Conservation (phyloP, 2,888 invertebrate genomes). For the Melanostoma mellinum region DNA sequence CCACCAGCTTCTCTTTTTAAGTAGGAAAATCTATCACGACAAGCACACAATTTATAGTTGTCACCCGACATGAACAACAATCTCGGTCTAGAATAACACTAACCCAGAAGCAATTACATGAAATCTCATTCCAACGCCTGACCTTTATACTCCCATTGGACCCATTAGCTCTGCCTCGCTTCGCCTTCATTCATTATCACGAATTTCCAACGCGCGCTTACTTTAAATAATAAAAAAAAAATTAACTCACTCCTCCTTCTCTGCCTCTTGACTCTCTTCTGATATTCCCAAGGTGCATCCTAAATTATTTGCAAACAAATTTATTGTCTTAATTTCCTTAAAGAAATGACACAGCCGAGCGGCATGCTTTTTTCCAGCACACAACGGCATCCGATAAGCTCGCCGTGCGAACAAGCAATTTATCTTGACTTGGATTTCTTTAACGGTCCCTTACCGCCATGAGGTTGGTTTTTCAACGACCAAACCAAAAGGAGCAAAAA, state of each 20-base stretch:
- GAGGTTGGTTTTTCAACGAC: constrained; percentile 10
- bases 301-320: constrained; percentile 50
- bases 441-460: constrained; percentile 11
- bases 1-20: too few species aligned
- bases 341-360: constrained; percentile 58
- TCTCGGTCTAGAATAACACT: constrained; percentile 15
- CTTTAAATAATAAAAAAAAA: constrained; percentile 4
- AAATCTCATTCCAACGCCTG: constrained; percentile 15
- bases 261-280: not conserved
- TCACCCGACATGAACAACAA: not conserved
- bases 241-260: not conserved
- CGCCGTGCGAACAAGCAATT: constrained; percentile 61
- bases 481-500: not conserved
- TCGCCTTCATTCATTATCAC: constrained; percentile 51
- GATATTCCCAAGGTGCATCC: constrained; percentile 34
- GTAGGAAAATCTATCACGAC: constrained; percentile 3
- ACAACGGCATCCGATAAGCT: constrained; percentile 60
- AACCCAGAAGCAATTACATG: constrained; percentile 7
- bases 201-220: constrained; percentile 28
- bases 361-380: constrained; percentile 42
- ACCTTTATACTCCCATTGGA: constrained; percentile 40
- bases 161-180: constrained; percentile 37
- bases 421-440: constrained; percentile 58
- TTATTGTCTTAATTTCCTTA: constrained; percentile 69
- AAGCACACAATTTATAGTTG: constrained; percentile 19